These are phyloP conservation scores for Charanyca ferruginea DNA, from an alignment of 2,888 invertebrate genomes.

Conservation along the genomic window DNA sequence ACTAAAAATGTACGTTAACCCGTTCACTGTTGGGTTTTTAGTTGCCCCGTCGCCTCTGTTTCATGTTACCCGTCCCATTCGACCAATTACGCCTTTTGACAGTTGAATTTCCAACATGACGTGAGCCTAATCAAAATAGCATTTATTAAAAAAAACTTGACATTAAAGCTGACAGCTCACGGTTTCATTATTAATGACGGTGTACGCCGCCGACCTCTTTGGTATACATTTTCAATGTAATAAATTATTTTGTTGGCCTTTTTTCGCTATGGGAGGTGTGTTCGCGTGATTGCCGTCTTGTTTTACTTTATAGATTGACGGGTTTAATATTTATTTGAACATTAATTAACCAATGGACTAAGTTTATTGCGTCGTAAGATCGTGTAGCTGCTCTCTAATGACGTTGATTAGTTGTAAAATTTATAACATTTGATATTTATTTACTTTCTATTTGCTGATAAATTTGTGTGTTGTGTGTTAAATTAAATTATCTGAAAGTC, in stretches of 20 bases:
- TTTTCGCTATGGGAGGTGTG: slow-evolving; percentile 80
- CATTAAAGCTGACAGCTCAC: slow-evolving; percentile 90
- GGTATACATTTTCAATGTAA: slow-evolving; percentile 82
- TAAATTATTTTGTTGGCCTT: slow-evolving; percentile 83
- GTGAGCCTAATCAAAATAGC: slow-evolving; percentile 92
- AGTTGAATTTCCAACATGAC: slow-evolving; percentile 91
- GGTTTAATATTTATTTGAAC: slow-evolving; percentile 83
- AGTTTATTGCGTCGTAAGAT: slow-evolving; percentile 80
- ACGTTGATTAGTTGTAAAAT: slow-evolving; percentile 79
- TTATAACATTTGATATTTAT: slow-evolving; percentile 72
- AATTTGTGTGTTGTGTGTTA: slow-evolving; percentile 41
- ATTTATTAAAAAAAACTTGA: slow-evolving; percentile 89
- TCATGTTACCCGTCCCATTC: slow-evolving; percentile 79
- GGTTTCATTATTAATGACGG: slow-evolving; percentile 89
- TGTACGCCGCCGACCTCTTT: slow-evolving; percentile 75
- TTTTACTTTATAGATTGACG: slow-evolving; percentile 86
- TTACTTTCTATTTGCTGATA: slow-evolving; percentile 58
- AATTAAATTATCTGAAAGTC: slow-evolving; percentile 17
- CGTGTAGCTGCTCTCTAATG: slow-evolving; percentile 74
- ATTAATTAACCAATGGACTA: slow-evolving; percentile 85
- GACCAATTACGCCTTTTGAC: slow-evolving; percentile 91
- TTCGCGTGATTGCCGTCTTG: slow-evolving; percentile 81
- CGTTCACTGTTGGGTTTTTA: slow-evolving; percentile 46
- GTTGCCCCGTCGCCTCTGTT: slow-evolving; percentile 71
- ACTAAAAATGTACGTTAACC: slow-evolving; percentile 44